These are phyloP conservation scores for Actias luna DNA, from an alignment of 2,888 invertebrate species.

Conservation along the genomic window DNA sequence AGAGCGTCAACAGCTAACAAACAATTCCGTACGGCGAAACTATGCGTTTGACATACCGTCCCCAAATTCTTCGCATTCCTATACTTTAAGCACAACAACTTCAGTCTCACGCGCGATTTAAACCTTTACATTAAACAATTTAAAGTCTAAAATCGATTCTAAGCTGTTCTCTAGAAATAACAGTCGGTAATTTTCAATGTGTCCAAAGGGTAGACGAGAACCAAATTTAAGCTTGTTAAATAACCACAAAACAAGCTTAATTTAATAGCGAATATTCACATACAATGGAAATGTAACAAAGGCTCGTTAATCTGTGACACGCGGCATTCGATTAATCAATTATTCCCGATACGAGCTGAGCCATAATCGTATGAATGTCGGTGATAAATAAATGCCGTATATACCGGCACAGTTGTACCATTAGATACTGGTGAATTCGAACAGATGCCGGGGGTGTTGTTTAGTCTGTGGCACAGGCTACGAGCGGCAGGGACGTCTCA, in stretches of 20 bases:
- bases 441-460: conserved; percentile 13
- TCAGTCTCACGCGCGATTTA: neutral
- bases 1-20: neutral
- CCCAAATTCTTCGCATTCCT: neutral
- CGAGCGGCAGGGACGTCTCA: conserved; percentile 22
- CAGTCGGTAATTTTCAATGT: neutral
- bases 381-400: conserved; percentile 26
- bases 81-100: neutral
- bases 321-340: conserved; percentile 51
- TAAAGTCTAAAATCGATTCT: neutral
- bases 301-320: conserved; percentile 48
- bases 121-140: neutral
- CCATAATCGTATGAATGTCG: conserved; percentile 25
- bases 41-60: neutral
- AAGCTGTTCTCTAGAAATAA: neutral
- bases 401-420: conserved; percentile 29
- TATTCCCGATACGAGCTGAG: conserved; percentile 47
- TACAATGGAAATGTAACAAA: conserved; percentile 50
- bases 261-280: conserved; percentile 47
- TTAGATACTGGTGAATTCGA: conserved; percentile 26
- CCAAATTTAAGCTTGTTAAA: conserved; percentile 39
- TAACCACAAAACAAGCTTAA: conserved; percentile 34
- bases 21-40: neutral
- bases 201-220: conserved; percentile 26
- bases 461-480: conserved; percentile 28